These are phyloP conservation scores for Enteromius trimaculatus DNA, from an alignment of 2,797 vertebrate genomes.

Conservation along the genomic window DNA sequence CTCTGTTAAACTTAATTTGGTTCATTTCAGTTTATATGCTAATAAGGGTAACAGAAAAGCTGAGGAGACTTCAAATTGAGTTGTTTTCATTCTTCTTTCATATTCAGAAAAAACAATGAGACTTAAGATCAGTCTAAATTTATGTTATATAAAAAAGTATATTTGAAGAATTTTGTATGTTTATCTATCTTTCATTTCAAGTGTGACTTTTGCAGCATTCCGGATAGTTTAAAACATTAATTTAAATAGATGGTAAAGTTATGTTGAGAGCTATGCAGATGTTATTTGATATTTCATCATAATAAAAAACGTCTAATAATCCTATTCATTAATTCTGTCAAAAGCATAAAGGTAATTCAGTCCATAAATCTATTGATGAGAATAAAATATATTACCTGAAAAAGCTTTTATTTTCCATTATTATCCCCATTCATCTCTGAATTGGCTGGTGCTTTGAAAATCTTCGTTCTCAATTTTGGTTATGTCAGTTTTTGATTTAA, in stretches of 20 bases:
- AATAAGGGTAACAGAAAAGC: constrained; percentile 19
- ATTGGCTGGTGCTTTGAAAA: not conserved
- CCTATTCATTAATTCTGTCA: not conserved
- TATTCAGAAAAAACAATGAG: not conserved
- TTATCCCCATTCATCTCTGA: not conserved
- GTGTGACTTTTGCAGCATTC: not conserved
- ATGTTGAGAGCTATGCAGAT: not conserved
- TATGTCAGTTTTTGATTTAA: not conserved
- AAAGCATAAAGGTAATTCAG: not conserved
- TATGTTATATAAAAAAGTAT: too few relatives aligned
- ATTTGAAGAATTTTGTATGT: too few relatives aligned
- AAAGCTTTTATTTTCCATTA: not conserved
- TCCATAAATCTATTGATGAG: not conserved
- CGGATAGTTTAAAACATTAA: not conserved
- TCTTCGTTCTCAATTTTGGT: not conserved
- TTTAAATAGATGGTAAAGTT: not conserved
- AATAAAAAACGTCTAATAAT: not conserved
- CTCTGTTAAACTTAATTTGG: constrained; percentile 45
- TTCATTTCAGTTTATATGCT: constrained; percentile 44
- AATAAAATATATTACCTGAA: not conserved
- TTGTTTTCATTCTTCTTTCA: constrained; percentile 37
- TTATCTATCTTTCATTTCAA: too few relatives aligned
- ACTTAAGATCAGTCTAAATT: too few relatives aligned
- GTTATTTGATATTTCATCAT: not conserved
- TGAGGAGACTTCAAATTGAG: not conserved